Percentiles rank a stretch among this genome's conserved stretches.
phyloP scores from a whole-genome alignment of 2,797 vertebrate species.

The Parotocinclus haroldoi region DNA sequence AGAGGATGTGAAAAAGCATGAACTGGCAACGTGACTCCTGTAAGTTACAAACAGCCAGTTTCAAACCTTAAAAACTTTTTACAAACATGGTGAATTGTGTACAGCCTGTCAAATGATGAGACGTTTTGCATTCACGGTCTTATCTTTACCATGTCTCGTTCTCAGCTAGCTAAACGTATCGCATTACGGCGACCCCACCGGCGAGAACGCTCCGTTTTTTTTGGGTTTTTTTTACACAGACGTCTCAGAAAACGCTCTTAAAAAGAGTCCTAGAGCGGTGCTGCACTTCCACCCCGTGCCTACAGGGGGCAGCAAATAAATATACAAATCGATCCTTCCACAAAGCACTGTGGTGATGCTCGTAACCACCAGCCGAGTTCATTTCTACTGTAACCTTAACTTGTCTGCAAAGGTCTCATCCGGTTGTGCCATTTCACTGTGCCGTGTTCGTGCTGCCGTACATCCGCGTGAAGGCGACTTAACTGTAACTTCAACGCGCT shows the following conservation, averaged over 20 bases:
- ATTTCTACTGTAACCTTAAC: slow-evolving; percentile 37
- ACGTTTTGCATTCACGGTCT: too few species aligned
- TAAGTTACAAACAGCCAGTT: too few species aligned
- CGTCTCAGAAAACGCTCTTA: slow-evolving; percentile 5
- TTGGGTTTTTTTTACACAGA: background rate
- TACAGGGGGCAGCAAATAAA: slow-evolving; percentile 20
- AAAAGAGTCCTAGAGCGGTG: background rate
- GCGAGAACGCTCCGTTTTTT: slow-evolving; percentile 7
- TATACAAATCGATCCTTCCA: slow-evolving; percentile 20
- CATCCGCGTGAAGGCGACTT: background rate
- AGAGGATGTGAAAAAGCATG: too few species aligned
- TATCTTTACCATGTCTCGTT: too few species aligned
- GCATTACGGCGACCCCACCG: background rate
- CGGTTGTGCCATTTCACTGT: slow-evolving; percentile 36
- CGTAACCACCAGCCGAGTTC: slow-evolving; percentile 34
- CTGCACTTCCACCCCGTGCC: slow-evolving; percentile 8
- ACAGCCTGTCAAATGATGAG: too few species aligned
- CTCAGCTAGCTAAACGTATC: too few species aligned
- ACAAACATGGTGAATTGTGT: too few species aligned
- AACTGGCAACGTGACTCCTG: too few species aligned
- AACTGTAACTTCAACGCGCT: background rate
- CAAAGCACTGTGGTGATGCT: slow-evolving; percentile 34
- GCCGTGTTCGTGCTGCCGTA: slow-evolving; percentile 25
- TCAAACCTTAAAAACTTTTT: too few species aligned
- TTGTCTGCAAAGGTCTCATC: slow-evolving; percentile 25